Evolutionary conservation across 2,797 vertebrate species (phyloP), one percentile per base, ranked within the genome.

Genomic region (Hippopotamyrus pictus): DNA sequence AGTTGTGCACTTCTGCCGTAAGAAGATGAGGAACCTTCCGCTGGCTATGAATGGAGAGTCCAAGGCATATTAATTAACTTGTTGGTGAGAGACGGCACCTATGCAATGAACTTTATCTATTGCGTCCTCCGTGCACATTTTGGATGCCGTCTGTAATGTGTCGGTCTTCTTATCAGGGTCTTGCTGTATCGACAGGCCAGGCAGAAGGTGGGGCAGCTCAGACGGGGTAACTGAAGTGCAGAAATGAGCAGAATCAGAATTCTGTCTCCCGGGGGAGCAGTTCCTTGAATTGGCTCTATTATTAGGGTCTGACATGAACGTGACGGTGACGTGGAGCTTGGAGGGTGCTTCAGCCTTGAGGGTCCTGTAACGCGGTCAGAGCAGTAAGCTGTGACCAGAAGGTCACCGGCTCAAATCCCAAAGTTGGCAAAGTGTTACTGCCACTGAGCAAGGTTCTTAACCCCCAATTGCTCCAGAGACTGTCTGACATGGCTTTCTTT

Each of bases 231-330:
- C 44, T 22, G n/a, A 51, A 85, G 48, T 29, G 22, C 12, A 85
- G 22, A 85, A 51, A 48, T 29, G 11, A 25, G 22, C 82, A 29
- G 48, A 29, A 85, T 41, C 69, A 37, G 69, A 37, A 73, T 73
- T 73, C 69, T 85, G 82, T 25, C 48, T 19, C 11, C 82, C 4
- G 1, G n/a, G 48, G 82, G 8, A 14, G 19, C n/a, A 29, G 44
- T 84, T 84, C 22, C 44, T 84, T 84, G n/a, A 84, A 46, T 84
- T 50, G 46, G 44, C 19, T 50, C n/a, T 84, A 84, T 84, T 84
- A 46, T 84, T 84, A 84, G 44, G 25, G 46, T n/a, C 8, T 84
- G 19, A 50, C 3, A 50, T 46, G 79, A 50, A 4, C 46, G 14
- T 41, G 76, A 82, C 1, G 5, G 14, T 0, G 5, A 22, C 33